Evolutionary conservation across 2,113 vertebrate genomes (phyloP), one percentile per base, ranked within the genome.

Genomic region (Otocyon megalotis): DNA sequence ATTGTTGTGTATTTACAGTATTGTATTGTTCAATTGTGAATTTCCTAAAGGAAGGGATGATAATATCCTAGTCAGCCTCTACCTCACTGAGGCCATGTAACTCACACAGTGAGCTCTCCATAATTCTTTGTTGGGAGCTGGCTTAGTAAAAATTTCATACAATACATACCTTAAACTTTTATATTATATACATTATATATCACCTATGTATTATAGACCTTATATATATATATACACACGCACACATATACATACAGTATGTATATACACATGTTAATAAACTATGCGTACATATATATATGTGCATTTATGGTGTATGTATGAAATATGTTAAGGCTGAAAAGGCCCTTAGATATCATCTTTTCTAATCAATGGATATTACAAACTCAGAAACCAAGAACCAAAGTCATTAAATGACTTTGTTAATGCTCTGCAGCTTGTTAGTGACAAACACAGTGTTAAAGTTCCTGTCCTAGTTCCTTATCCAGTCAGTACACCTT

Each of bases 351-450:
- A 67, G 19, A 58, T 63, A 76, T 10, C 9, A 81, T 28, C 22
- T 90, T 95, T 89, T 86, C 35, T 94, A 95, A 72, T 77, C 7
- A 91, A 9, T 56, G 22, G 90, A 37, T 86, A 88, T 76, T 58
- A 95, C 43, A 93, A 88, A 95, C 62, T 30, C 95, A 26, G 48
- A 95, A 93, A 24, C 32, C 10, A 71, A 72, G 35, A 92, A 90
- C 17, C 50, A 86, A 81, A 72, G 32, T 56, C 5, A 81, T 35
- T 79, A 4, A 20, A 32, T 91, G 22, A 77, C 43, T 71, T 82
- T 60, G 37, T 16, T 67, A 67, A 71, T 56, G 8, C 62, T 67
- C 37, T 54, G n/a, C 15, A 80, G 53, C 43, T n/a, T 74, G 1
- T 50, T 35, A 69, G 10, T 58, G 30, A 67, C 3, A 63, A 32